Base-by-base conservation (phyloP, 2,113 vertebrate genomes). In the Oplegnathus fasciatus region DNA sequence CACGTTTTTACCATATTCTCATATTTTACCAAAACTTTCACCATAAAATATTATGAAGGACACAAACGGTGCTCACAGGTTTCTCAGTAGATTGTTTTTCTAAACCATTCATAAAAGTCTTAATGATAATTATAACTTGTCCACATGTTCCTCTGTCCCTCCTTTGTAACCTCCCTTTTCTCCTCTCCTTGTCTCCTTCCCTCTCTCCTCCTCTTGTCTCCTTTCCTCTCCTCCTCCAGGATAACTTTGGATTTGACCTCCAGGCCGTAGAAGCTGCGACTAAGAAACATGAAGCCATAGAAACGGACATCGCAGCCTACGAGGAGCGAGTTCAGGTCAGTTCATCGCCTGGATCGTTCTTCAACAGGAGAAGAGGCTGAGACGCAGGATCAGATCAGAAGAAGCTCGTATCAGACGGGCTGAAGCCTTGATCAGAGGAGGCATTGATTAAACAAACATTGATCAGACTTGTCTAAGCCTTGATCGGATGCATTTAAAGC, bases 231-330 rank as follows among this genome's bases (percentile, higher is more conserved):
- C 15, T 73, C 46, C 58, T 1, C 0, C 85, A 95, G 94, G 98
- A 99, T 91, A 99, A 99, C 94, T 99, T 99, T 88, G 98, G 98
- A 40, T 98, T 97, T 78, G 98, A 99, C 95, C 98, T 99, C 34
- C 98, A 99, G 30, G 98, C 98, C 0, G 98, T 99, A 1, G 98
- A 99, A 90, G 98, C 98, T 0, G 98, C 98, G 13, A 99, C 98
- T 0, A 99, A 99, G 92, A 99, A 99, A 79, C 98, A 99, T 0
- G 98, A 99, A 93, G 98, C 98, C 91, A 99, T 99, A n/a, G 98
- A 99, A 91, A 99, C 98, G 0, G 98, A 99, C 95, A 99, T 99
- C 5, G 96, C 98, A 0, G 98, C 98, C 0, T 99, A 99, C 0
- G 98, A 99, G 92, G 98, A 99, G 74, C 96, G 98, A 1, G 98